Percentiles rank a stretch among this genome's conserved stretches.
phyloP scores from a whole-genome alignment of 2,113 vertebrate species.

The Merops nubicus region DNA sequence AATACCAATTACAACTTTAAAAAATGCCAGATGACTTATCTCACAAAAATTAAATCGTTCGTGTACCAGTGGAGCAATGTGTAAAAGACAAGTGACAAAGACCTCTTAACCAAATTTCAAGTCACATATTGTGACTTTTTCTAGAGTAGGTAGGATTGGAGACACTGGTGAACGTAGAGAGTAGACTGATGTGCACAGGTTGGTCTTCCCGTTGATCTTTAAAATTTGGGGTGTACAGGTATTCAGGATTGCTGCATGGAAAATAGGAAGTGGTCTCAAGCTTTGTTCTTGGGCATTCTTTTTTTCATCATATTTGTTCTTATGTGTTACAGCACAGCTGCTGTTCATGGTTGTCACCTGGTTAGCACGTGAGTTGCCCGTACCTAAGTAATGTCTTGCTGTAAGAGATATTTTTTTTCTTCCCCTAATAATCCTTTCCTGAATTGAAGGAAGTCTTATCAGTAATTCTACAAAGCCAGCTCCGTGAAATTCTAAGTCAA shows the following conservation, averaged over 20 bases:
- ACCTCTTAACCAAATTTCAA: background rate
- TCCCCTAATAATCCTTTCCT: background rate
- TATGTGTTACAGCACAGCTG: rapidly evolving
- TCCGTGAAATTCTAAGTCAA: background rate
- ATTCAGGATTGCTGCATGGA: background rate
- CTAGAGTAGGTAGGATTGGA: background rate
- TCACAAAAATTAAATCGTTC: background rate
- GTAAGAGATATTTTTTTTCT: background rate
- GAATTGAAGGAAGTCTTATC: background rate
- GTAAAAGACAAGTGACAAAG: background rate
- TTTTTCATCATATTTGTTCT: too few relatives aligned
- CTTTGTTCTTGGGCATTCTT: too few relatives aligned
- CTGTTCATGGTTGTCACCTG: background rate
- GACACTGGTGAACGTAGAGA: rapidly evolving
- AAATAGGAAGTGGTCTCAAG: background rate
- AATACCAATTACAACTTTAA: background rate
- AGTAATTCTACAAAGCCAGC: background rate
- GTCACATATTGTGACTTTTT: background rate
- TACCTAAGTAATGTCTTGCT: rapidly evolving
- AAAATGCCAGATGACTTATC: background rate
- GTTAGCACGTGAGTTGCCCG: too few relatives aligned
- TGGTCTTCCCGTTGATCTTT: background rate
- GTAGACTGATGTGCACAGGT: background rate
- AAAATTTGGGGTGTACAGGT: background rate
- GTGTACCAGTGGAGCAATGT: background rate